Conservation (phyloP, 2,888 invertebrate species). For the Lepidonotus clava region DNA sequence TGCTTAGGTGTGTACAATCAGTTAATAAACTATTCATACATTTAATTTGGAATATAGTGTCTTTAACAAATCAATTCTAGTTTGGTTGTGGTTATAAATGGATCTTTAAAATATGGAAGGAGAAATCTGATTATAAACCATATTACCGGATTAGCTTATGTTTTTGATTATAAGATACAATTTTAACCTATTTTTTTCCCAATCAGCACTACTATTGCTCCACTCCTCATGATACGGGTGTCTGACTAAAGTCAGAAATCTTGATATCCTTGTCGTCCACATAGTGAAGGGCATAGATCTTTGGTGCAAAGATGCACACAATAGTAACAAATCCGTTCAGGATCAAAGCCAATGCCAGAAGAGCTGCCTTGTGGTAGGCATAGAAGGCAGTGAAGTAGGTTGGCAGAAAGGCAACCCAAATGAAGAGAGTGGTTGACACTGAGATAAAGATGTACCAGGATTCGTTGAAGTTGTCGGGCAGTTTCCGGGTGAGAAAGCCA, state of each 20-base stretch:
- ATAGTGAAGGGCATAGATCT: constrained; percentile 59
- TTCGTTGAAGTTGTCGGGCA: constrained; percentile 65
- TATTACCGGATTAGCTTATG: too few relatives aligned
- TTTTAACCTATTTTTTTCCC: too few relatives aligned
- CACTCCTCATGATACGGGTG: too few relatives aligned
- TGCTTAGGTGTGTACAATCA: too few relatives aligned
- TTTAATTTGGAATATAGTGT: too few relatives aligned
- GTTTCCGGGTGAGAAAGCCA: constrained; percentile 61
- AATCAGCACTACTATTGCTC: too few relatives aligned
- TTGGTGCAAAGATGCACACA: constrained; percentile 58
- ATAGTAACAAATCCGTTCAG: constrained; percentile 60
- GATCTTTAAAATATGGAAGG: too few relatives aligned
- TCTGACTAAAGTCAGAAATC: constrained; percentile 24
- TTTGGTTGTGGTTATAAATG: too few relatives aligned
- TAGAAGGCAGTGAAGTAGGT: constrained; percentile 61
- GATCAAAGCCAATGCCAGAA: constrained; percentile 58
- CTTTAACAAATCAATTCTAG: too few relatives aligned
- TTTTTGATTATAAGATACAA: too few relatives aligned
- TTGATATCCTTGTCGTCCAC: constrained; percentile 49
- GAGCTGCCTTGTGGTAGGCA: constrained; percentile 58
- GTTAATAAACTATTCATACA: too few relatives aligned
- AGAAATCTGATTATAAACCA: too few relatives aligned
- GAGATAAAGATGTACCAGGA: constrained; percentile 64
- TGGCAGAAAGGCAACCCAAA: constrained; percentile 62
- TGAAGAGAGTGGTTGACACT: constrained; percentile 60